Evolutionary conservation across 2,113 vertebrate species (phyloP).

Genomic region (Blennius ocellaris): DNA sequence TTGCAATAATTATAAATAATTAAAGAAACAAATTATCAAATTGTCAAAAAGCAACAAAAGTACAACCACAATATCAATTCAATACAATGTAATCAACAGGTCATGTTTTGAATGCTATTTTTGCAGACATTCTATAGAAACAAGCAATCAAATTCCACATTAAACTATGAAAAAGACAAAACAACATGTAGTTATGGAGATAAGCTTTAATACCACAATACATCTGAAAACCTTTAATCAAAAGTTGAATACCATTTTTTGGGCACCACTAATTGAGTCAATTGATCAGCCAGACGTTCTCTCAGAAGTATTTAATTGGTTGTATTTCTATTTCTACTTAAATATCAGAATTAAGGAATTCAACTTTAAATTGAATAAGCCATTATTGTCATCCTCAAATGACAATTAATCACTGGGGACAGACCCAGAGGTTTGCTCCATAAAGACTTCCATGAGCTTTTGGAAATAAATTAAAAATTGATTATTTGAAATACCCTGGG

Average conservation of each 20-base stretch:
- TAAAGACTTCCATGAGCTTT: slow-evolving; percentile 15
- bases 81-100: not conserved
- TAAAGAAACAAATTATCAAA: not conserved
- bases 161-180: not conserved
- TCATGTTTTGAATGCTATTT: not conserved
- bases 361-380: not conserved
- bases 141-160: not conserved
- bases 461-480: slow-evolving; percentile 61
- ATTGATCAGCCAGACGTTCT: not conserved
- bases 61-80: not conserved
- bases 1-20: not conserved
- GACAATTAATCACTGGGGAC: slow-evolving; percentile 10
- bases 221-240: no score
- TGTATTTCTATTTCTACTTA: not conserved
- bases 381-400: slow-evolving; percentile 25
- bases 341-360: no score
- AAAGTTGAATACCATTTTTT: no score
- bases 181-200: not conserved
- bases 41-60: not conserved
- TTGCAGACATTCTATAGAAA: not conserved
- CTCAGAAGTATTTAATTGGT: not conserved
- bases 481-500: slow-evolving; percentile 49
- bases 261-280: not conserved
- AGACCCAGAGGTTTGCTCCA: slow-evolving; percentile 19
- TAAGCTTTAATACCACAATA: no score